These are phyloP conservation scores for Sinosuthora webbiana DNA, from an alignment of 2,113 vertebrate genomes.

Conservation along the genomic window DNA sequence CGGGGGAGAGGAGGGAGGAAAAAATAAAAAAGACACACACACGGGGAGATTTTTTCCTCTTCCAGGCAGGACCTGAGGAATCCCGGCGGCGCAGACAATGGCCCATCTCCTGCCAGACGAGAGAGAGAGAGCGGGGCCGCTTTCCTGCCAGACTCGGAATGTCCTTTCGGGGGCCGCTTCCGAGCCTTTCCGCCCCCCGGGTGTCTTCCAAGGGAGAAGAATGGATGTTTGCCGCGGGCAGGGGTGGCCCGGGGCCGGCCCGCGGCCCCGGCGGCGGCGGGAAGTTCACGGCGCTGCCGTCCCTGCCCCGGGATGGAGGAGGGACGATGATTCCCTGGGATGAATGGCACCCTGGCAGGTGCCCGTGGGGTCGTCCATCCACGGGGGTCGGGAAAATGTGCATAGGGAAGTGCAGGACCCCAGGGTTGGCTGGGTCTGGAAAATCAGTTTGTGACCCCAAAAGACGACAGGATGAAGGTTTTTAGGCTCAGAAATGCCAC, in stretches of 20 bases:
- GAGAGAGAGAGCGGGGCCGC: background rate
- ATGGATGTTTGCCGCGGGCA: background rate
- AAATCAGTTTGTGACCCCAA: background rate
- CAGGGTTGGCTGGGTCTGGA: fast-evolving
- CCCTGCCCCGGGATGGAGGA: background rate
- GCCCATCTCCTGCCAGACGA: conserved; percentile 57
- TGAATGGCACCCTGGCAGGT: too few species aligned
- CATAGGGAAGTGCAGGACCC: fast-evolving
- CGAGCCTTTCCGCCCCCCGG: conserved; percentile 24
- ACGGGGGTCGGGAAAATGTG: fast-evolving
- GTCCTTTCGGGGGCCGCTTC: conserved; percentile 35
- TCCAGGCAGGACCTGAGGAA: conserved; percentile 24
- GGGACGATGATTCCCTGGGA: background rate
- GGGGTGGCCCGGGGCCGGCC: background rate
- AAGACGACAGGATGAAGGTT: background rate
- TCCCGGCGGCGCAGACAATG: conserved; percentile 58
- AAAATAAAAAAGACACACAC: conserved; percentile 38
- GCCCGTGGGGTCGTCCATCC: fast-evolving
- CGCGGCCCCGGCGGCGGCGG: fast-evolving
- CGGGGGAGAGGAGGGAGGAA: background rate
- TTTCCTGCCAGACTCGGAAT: conserved; percentile 65
- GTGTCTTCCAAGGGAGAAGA: conserved; percentile 40
- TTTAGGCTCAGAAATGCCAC: too few species aligned
- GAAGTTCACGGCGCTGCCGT: background rate
- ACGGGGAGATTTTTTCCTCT: background rate